A percentile compares a stretch with the other conserved stretches of the same genome.
These are phyloP conservation scores for Oopsacas minuta DNA, from an alignment of 37 sponge, comb jelly and placozoan genomes.

Conservation along the genomic window DNA sequence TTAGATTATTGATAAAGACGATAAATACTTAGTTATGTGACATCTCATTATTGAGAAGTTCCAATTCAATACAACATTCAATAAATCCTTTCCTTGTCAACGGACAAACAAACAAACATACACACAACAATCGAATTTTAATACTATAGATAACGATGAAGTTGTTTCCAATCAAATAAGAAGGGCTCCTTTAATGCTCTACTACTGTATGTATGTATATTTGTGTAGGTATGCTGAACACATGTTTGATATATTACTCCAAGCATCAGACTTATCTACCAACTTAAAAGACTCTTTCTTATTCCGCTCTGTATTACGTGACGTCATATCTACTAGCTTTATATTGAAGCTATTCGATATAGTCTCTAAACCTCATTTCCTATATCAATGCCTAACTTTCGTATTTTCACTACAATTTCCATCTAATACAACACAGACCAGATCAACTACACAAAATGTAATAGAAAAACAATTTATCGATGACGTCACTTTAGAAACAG, in stretches of 20 bases:
- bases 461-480: background rate
- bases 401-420: background rate
- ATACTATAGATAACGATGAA: too few relatives aligned
- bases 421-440: background rate
- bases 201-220: too few relatives aligned
- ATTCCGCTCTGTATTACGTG: background rate
- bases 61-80: too few relatives aligned
- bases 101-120: too few relatives aligned
- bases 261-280: background rate
- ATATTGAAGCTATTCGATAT: background rate
- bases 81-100: too few relatives aligned
- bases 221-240: background rate
- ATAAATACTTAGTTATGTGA: too few relatives aligned
- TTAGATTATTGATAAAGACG: too few relatives aligned
- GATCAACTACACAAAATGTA: background rate
- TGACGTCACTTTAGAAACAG: background rate
- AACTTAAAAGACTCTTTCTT: background rate
- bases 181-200: too few relatives aligned
- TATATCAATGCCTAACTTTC: background rate
- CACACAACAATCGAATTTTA: too few relatives aligned
- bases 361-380: conserved; percentile 1
- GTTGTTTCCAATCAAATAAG: too few relatives aligned
- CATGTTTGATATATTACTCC: background rate
- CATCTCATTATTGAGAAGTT: too few relatives aligned
- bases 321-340: background rate